Evolutionary conservation across 2,888 invertebrate genomes (phyloP).

Genomic region (Tinea pellionella): DNA sequence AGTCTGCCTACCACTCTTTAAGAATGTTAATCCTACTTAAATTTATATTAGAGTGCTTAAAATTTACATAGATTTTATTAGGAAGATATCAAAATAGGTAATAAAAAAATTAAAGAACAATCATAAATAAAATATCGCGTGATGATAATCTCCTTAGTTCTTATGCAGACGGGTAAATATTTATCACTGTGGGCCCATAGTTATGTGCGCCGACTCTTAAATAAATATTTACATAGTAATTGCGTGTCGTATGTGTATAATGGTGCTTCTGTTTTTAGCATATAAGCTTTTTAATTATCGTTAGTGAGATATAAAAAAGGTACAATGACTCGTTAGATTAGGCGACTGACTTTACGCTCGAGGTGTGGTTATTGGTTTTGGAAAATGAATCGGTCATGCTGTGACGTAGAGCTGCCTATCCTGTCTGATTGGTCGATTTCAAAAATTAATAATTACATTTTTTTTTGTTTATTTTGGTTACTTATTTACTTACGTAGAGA

Average conservation of each 20-base stretch:
- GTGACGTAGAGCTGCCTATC: conserved; percentile 13
- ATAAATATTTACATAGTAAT: background rate
- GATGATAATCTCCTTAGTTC: background rate
- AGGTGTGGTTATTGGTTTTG: conserved; percentile 27
- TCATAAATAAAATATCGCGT: background rate
- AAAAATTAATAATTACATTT: background rate
- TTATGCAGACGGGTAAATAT: background rate
- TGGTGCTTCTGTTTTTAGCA: background rate
- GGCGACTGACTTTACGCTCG: conserved; percentile 22
- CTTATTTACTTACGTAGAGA: too few relatives aligned
- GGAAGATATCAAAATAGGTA: too few relatives aligned
- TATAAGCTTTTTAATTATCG: background rate
- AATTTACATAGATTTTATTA: too few relatives aligned
- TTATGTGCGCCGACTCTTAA: background rate
- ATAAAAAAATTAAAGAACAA: too few relatives aligned
- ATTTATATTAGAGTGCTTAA: too few relatives aligned
- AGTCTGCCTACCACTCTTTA: too few relatives aligned
- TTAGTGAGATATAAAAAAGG: background rate
- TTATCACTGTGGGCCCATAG: too few relatives aligned
- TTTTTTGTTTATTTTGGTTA: too few relatives aligned
- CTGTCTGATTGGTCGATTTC: background rate
- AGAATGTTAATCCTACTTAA: too few relatives aligned
- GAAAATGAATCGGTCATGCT: conserved; percentile 19
- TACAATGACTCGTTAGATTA: background rate
- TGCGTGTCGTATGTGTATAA: background rate